Base-by-base conservation (phyloP, 2,888 invertebrate species). In the Tiliacea aurago region DNA sequence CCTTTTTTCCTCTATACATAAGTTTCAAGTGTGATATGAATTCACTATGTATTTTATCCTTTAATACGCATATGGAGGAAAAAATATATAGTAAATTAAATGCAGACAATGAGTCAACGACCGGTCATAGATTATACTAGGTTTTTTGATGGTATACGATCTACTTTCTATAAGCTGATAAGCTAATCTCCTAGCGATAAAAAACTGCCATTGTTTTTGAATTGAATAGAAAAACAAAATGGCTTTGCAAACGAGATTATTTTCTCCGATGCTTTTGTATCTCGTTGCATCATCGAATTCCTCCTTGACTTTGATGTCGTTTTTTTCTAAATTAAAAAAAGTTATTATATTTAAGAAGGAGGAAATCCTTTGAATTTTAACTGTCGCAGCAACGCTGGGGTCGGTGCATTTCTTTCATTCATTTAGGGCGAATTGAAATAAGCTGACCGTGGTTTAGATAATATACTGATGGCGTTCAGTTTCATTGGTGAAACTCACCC, bases 151-250 rank as follows among this genome's bases (percentile, higher is more conserved):
- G 53, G 51, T 55, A 47, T 37, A 49, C 56, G 33, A 47, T 80
- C 53, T 63, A 75, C 75, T 74, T 74, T 78, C 73, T 23, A 33
- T 23, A 47, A 9, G 2, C 13, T 79, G 69, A 74, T 74, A 66
- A 74, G 64, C 15, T 70, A 28, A 79, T 80, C 62, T 66, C 15
- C 6, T 53, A 62, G 11, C 37, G 15, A 58, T 55, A 70, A 45
- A 49, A 78, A 70, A 55, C 6, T 7, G 11, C 20, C 51, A 33
- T 53, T 59, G 53, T 75, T 70, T 55, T 64, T 1, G 23, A 45
- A 37, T 49, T n/a, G 15, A 64, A 65, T 62, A 59, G 33, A 61
- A 67, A 23, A 41, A 41, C 11, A 61, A 64, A n/a, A 53, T 47
- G 33, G 33, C 11, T 43, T 49, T 62, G 53, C 20, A 47, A 53